Evolutionary conservation across 2,113 vertebrate species (phyloP), one percentile per base, ranked within the genome.

Genomic region (Thamnaconus septentrionalis): DNA sequence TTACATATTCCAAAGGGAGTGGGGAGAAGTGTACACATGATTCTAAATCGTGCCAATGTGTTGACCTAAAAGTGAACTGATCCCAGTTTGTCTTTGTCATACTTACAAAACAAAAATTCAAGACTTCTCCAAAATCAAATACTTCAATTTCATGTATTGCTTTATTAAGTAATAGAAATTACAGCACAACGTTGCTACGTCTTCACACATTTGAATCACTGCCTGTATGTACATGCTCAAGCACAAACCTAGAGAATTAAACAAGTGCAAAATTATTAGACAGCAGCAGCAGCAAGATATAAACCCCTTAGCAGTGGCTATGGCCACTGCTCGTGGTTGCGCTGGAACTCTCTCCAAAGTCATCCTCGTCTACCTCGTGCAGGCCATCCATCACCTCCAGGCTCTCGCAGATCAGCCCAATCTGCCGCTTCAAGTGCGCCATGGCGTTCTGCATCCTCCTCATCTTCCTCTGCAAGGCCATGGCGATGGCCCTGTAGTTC

Each of bases 371-470:
- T 42, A 64, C 87, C 62, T 89, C 85, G 3, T 87, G 71, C 8
- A 87, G 76, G 43, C 88, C 80, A 0, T 91, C 91, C 83, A 87
- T 85, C 46, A 88, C 86, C 65, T 90, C 87, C 78, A 92, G 77
- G 74, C 91, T 89, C 48, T 91, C 87, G 31, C 91, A 89, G 64
- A 92, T 90, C 40, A 92, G 79, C 41, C 84, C 68, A 6, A 91
- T 87, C 80, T 92, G 89, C 64, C 89, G 81, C 80, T 86, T 89
- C 89, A 92, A 85, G 83, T 89, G 83, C 7, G 82, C 73, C 91
- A 92, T 90, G 51, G 88, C 87, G 64, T 79, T 89, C 80, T 91
- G 90, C 87, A 92, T 91, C 70, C 83, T 84, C 66, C 75, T 85
- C 88, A 92, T 91, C 78, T 92, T 91, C 81, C 71, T 85, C 68